These are phyloP conservation scores for Syndactyla subalaris DNA, from an alignment of 2,797 vertebrate genomes.

Conservation along the genomic window DNA sequence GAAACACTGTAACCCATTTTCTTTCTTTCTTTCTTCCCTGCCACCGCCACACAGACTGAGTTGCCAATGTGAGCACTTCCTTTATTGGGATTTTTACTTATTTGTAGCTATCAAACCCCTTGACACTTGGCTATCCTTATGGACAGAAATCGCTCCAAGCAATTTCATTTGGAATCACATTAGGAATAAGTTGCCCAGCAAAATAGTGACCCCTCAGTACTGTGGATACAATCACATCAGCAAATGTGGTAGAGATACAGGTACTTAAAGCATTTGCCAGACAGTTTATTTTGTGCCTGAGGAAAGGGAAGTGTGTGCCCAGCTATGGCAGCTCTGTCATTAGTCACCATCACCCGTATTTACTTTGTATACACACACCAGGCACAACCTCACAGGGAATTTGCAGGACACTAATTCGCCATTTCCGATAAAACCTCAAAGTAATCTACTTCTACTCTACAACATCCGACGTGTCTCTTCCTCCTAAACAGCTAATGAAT, in stretches of 20 bases:
- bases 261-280: background rate
- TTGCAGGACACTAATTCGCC: background rate
- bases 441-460: background rate
- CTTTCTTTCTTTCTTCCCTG: background rate
- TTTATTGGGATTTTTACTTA: background rate
- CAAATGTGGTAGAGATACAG: background rate
- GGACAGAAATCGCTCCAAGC: background rate
- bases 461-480: background rate
- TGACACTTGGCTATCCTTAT: background rate
- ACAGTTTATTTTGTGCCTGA: background rate
- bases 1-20: constrained; percentile 43
- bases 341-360: background rate
- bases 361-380: background rate
- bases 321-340: background rate
- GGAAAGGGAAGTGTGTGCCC: background rate
- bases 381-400: background rate
- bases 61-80: background rate
- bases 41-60: background rate
- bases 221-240: background rate
- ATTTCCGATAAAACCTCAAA: background rate
- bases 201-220: background rate
- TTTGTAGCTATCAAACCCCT: background rate
- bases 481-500: constrained; percentile 22
- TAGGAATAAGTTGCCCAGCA: background rate
- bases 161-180: background rate